Conservation (phyloP, 2,797 vertebrate species). For the Jordanella pulchra region DNA sequence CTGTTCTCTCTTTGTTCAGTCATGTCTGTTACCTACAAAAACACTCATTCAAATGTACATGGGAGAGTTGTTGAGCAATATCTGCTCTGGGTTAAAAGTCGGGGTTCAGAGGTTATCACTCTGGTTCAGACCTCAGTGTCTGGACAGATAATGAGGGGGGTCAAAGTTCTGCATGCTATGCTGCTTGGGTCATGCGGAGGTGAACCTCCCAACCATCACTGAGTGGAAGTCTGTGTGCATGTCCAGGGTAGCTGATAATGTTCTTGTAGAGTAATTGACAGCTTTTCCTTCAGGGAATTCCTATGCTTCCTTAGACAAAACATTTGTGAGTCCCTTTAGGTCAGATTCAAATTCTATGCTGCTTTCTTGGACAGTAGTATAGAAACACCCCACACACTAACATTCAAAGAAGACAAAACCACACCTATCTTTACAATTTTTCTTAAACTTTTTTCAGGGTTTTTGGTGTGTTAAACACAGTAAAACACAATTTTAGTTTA, state of each 20-base stretch:
- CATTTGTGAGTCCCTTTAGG: slow-evolving; percentile 40
- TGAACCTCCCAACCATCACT: slow-evolving; percentile 59
- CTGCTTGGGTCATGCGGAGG: slow-evolving; percentile 70
- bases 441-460: slow-evolving; percentile 39
- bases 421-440: slow-evolving; percentile 54
- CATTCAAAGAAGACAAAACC: slow-evolving; percentile 30
- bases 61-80: slow-evolving; percentile 24
- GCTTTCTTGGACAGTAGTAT: slow-evolving; percentile 48
- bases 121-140: slow-evolving; percentile 68
- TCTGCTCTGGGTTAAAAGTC: slow-evolving; percentile 72
- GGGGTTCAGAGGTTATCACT: slow-evolving; percentile 81
- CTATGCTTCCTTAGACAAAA: slow-evolving; percentile 52
- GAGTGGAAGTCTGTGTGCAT: slow-evolving; percentile 29
- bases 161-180: slow-evolving; percentile 77
- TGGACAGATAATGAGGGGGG: slow-evolving; percentile 78
- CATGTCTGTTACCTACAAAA: slow-evolving; percentile 34
- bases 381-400: slow-evolving; percentile 21
- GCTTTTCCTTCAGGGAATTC: slow-evolving; percentile 54
- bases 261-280: slow-evolving; percentile 60
- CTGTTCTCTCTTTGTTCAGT: slow-evolving; percentile 13
- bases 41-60: slow-evolving; percentile 42
- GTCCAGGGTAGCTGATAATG: slow-evolving; percentile 53
- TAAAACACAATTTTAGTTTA: background rate
- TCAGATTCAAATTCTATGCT: slow-evolving; percentile 64
- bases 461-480: background rate